Percentiles rank a stretch among this genome's conserved stretches.
phyloP scores from a whole-genome alignment of 2,888 invertebrate species.

The Ormyrus pomaceus region DNA sequence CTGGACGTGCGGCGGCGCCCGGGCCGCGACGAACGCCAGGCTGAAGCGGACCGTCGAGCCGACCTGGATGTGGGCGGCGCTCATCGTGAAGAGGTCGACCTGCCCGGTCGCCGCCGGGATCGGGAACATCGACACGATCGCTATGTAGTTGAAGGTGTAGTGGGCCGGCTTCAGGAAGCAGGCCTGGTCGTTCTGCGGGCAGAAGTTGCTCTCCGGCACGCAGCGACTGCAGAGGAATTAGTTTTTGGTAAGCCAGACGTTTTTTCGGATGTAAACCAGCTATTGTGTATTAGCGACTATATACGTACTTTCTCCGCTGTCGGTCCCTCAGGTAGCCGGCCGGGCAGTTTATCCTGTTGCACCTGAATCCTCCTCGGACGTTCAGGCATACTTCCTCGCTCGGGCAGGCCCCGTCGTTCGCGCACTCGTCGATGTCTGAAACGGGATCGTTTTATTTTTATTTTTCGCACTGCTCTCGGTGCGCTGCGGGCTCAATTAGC shows the following conservation, averaged over 20 bases:
- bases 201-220: conserved; percentile 81
- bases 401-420: conserved; percentile 75
- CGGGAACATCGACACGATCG: conserved; percentile 90
- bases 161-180: conserved; percentile 90
- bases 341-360: conserved; percentile 91
- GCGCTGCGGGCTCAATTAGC: neutral
- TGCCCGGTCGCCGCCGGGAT: conserved; percentile 79
- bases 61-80: conserved; percentile 85
- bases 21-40: conserved; percentile 82
- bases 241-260: neutral
- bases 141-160: conserved; percentile 95
- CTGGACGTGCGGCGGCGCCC: conserved; percentile 80
- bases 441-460: conserved; percentile 33
- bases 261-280: neutral
- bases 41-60: conserved; percentile 85
- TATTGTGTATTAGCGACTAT: too few relatives aligned
- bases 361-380: conserved; percentile 91
- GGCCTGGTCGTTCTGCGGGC: conserved; percentile 83
- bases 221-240: conserved; percentile 83
- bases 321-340: conserved; percentile 87
- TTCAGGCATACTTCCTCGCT: conserved; percentile 91
- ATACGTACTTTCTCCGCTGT: conserved; percentile 87
- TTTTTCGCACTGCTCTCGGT: neutral
- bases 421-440: conserved; percentile 86
- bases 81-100: conserved; percentile 91